A percentile compares a stretch with the other conserved stretches of the same genome.
Evolutionary conservation across 1,140 invertebrate species (phyloP).

Genomic region (Brachionus manjavacas): DNA sequence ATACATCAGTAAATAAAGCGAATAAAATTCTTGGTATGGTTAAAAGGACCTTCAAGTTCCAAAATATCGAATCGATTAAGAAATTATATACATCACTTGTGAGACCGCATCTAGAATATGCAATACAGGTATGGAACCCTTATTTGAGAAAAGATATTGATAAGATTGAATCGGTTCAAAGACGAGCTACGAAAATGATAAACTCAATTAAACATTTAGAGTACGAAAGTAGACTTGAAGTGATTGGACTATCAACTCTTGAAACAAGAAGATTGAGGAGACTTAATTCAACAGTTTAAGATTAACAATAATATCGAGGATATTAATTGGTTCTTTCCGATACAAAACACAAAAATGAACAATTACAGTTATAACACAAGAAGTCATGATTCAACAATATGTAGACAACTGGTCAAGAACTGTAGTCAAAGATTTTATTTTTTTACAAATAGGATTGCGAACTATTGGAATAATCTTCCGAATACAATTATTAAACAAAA

Average conservation of each 20-base stretch:
- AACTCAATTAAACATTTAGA: background rate
- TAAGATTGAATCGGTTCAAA: background rate
- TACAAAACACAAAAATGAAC: background rate
- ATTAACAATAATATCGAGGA: too few relatives aligned
- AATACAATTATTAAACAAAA: too few relatives aligned
- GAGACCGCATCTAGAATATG: background rate
- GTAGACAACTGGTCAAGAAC: background rate
- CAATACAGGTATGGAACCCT: background rate
- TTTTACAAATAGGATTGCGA: background rate
- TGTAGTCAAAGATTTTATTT: background rate
- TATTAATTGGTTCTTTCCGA: too few relatives aligned
- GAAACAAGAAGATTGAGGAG: background rate
- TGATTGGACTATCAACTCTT: background rate
- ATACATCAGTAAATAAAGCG: background rate
- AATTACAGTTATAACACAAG: too few relatives aligned
- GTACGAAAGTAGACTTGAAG: background rate
- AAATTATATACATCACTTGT: background rate
- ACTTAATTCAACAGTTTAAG: background rate
- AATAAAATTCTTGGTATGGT: background rate
- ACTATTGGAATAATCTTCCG: background rate
- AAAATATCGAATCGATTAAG: background rate
- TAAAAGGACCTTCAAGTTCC: background rate
- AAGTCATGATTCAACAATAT: background rate
- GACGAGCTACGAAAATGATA: background rate
- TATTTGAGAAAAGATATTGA: background rate